Percentiles rank a stretch among this genome's conserved stretches.
Evolutionary conservation across 2,113 vertebrate genomes (phyloP).

Genomic region (Myotis davidii): DNA sequence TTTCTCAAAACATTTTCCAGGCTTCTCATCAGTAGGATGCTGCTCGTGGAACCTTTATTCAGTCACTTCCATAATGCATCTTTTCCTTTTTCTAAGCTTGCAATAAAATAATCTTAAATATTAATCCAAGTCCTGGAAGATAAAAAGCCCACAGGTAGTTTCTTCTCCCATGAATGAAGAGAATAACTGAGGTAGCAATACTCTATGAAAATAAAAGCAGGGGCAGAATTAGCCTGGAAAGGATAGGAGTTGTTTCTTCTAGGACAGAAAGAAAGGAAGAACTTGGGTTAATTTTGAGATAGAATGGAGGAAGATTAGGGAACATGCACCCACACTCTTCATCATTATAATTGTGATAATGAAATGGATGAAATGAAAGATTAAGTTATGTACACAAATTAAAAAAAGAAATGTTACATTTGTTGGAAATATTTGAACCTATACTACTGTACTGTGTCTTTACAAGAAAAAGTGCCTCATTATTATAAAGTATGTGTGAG

Average conservation of each 20-base stretch:
- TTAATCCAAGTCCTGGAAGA: neutral
- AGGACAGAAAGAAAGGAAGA: neutral
- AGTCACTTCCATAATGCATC: neutral
- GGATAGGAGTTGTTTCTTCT: neutral
- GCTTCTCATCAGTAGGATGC: neutral
- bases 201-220: neutral
- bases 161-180: neutral
- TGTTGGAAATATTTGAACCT: neutral
- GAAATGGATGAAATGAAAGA: neutral
- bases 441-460: neutral
- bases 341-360: neutral
- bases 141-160: neutral
- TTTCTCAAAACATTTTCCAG: constrained; percentile 30
- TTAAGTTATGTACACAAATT: neutral
- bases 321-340: neutral
- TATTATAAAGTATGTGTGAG: neutral
- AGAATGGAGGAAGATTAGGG: neutral
- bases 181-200: neutral
- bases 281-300: neutral
- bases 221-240: neutral
- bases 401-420: constrained; percentile 9
- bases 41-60: neutral
- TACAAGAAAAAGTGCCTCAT: neutral
- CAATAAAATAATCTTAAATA: constrained; percentile 18
- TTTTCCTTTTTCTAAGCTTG: neutral